A percentile compares a stretch with the other conserved stretches of the same genome.
These are phyloP conservation scores for Lates japonicus DNA, from an alignment of 2,797 vertebrate species.

Conservation along the genomic window DNA sequence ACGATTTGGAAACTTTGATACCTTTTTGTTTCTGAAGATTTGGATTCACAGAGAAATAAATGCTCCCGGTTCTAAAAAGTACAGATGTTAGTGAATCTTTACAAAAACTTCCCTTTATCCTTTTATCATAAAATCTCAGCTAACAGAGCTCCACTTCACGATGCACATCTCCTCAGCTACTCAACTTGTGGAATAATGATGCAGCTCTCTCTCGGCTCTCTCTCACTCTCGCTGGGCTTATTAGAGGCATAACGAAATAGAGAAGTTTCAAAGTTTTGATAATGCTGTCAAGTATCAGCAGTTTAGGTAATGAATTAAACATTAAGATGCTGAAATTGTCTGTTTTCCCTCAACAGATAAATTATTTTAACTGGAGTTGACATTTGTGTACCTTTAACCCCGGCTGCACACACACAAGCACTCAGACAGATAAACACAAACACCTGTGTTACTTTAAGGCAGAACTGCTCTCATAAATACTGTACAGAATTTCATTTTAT, in stretches of 20 bases:
- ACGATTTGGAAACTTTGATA: constrained; percentile 30
- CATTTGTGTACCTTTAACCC: constrained; percentile 47
- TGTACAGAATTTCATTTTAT: constrained; percentile 25
- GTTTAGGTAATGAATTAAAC: constrained; percentile 72
- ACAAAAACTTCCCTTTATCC: constrained; percentile 32
- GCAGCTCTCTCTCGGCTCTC: constrained; percentile 20
- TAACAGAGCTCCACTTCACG: constrained; percentile 23
- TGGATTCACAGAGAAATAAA: constrained; percentile 28
- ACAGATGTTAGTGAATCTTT: constrained; percentile 28
- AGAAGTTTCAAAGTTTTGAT: constrained; percentile 43
- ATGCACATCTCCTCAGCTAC: constrained; percentile 24
- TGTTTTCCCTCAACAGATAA: constrained; percentile 44
- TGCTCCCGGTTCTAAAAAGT: constrained; percentile 13
- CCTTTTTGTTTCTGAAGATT: constrained; percentile 29
- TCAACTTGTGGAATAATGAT: constrained; percentile 56
- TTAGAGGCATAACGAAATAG: constrained; percentile 20
- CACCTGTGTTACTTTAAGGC: constrained; percentile 33
- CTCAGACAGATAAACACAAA: constrained; percentile 17
- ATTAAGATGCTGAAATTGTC: constrained; percentile 52
- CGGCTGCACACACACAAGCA: constrained; percentile 47
- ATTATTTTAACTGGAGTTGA: constrained; percentile 58
- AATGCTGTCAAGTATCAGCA: constrained; percentile 45
- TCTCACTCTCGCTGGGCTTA: constrained; percentile 28
- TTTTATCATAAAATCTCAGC: constrained; percentile 40
- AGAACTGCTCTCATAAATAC: constrained; percentile 44